A percentile compares a stretch with the other conserved stretches of the same genome.
Evolutionary conservation across 2,797 vertebrate genomes (phyloP).

Genomic region (Philypnodon macrostomus): DNA sequence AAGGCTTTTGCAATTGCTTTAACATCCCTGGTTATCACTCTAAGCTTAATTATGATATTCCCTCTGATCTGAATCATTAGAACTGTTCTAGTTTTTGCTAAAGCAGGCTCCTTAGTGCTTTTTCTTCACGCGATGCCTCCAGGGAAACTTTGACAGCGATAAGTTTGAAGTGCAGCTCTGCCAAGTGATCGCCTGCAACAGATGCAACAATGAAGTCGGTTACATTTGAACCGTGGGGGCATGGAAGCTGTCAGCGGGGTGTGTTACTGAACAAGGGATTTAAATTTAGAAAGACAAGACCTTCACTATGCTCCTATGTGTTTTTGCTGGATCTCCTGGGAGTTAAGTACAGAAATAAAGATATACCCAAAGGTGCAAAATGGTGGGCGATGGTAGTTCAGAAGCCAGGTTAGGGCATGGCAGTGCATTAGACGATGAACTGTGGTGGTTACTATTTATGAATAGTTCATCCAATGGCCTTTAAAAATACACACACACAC

Average conservation of each 20-base stretch:
- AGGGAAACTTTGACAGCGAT: constrained; percentile 47
- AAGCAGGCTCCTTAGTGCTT: constrained; percentile 46
- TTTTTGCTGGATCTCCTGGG: constrained; percentile 38
- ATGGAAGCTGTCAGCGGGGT: constrained; percentile 22
- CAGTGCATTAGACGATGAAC: constrained; percentile 56
- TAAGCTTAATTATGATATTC: constrained; percentile 65
- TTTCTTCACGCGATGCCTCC: constrained; percentile 23
- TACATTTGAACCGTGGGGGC: constrained; percentile 36
- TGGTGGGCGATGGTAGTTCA: constrained; percentile 45
- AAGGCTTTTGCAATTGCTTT: constrained; percentile 41
- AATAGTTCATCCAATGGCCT: constrained; percentile 82
- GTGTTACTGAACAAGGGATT: constrained; percentile 29
- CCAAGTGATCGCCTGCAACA: constrained; percentile 43
- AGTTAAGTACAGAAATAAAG: constrained; percentile 40
- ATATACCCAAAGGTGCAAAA: constrained; percentile 36
- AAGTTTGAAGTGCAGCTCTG: constrained; percentile 49
- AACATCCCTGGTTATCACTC: constrained; percentile 54
- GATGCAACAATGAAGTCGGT: constrained; percentile 31
- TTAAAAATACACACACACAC: constrained; percentile 80
- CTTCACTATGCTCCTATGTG: constrained; percentile 28
- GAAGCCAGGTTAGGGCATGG: constrained; percentile 44
- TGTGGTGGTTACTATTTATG: constrained; percentile 79
- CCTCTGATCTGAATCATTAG: constrained; percentile 63
- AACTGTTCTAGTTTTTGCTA: constrained; percentile 49
- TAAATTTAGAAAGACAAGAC: constrained; percentile 48